A percentile compares a stretch with the other conserved stretches of the same genome.
Conservation (phyloP, 2,888 invertebrate species). For the Oscheius sp. region DNA sequence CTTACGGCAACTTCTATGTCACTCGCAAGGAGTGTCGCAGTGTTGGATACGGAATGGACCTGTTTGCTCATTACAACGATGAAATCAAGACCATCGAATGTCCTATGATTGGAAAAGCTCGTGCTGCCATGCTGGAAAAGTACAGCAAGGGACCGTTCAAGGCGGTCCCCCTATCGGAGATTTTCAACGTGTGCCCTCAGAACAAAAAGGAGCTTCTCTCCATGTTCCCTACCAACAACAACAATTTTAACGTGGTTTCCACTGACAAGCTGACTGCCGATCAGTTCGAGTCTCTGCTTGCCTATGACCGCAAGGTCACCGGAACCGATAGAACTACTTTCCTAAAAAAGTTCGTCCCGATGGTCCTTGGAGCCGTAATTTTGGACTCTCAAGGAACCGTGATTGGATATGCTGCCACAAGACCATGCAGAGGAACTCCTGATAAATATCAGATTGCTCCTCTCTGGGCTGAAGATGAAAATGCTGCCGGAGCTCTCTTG, state of each 20-base stretch:
- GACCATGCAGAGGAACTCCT: slow-evolving; percentile 10
- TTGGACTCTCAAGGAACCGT: slow-evolving; percentile 1
- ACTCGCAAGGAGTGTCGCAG: slow-evolving; percentile 14
- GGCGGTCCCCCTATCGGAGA: slow-evolving; percentile 13
- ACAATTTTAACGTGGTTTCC: slow-evolving; percentile 14
- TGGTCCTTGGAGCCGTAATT: slow-evolving; percentile 11
- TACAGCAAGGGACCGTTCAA: slow-evolving; percentile 12
- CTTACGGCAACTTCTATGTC: slow-evolving; percentile 20
- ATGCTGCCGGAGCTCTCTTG: slow-evolving; percentile 14
- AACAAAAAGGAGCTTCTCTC: slow-evolving; percentile 15
- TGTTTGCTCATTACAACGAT: slow-evolving; percentile 13
- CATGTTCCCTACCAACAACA: slow-evolving; percentile 8
- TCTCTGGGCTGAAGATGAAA: slow-evolving; percentile 19
- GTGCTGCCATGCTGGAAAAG: slow-evolving; percentile 22
- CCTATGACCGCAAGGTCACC: slow-evolving; percentile 13
- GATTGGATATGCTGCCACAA: slow-evolving; percentile 13
- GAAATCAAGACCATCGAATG: slow-evolving; percentile 8
- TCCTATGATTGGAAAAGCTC: slow-evolving; percentile 11
- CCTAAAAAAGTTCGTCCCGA: slow-evolving; percentile 11
- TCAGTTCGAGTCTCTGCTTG: background rate
- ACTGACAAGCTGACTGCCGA: slow-evolving; percentile 16
- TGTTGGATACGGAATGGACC: slow-evolving; percentile 11
- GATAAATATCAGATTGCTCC: slow-evolving; percentile 18
- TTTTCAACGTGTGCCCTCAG: slow-evolving; percentile 12
- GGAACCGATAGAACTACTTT: slow-evolving; percentile 7